Percentiles rank a stretch among this genome's conserved stretches.
These are phyloP conservation scores for Ichneumon xanthorius DNA, from an alignment of 2,888 invertebrate species.

Conservation along the genomic window DNA sequence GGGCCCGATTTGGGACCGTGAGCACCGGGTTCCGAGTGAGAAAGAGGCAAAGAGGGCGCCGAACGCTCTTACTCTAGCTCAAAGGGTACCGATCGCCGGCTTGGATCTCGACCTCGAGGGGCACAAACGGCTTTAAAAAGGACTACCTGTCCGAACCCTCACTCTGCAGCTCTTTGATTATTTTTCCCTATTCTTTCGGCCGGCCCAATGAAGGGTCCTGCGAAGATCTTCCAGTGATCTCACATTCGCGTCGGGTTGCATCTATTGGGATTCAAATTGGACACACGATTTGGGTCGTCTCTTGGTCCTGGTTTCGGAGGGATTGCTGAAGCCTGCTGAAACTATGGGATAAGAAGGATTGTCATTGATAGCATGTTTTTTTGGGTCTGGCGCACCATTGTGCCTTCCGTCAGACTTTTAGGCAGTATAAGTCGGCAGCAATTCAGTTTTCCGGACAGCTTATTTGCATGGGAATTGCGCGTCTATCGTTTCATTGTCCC, in stretches of 20 bases:
- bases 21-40: not conserved
- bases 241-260: not conserved
- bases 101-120: constrained; percentile 30
- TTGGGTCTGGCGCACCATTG: too few species aligned
- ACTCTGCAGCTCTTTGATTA: constrained; percentile 35
- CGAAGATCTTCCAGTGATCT: not conserved
- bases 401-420: too few species aligned
- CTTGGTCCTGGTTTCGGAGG: not conserved
- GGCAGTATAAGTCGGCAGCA: too few species aligned
- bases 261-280: not conserved
- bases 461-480: not conserved
- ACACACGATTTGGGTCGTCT: not conserved
- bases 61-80: constrained; percentile 21
- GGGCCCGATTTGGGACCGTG: constrained; percentile 8
- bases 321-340: not conserved
- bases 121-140: constrained; percentile 52
- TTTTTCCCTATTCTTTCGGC: not conserved
- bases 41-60: constrained; percentile 14
- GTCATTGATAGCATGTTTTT: too few species aligned
- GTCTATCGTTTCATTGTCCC: not conserved
- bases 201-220: not conserved
- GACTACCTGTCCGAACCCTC: constrained; percentile 64
- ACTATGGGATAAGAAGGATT: not conserved
- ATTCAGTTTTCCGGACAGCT: not conserved
- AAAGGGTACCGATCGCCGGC: constrained; percentile 51